Percentiles rank a stretch among this genome's conserved stretches.
phyloP scores from a whole-genome alignment of 2,888 invertebrate species.

The Laothoe populi region DNA sequence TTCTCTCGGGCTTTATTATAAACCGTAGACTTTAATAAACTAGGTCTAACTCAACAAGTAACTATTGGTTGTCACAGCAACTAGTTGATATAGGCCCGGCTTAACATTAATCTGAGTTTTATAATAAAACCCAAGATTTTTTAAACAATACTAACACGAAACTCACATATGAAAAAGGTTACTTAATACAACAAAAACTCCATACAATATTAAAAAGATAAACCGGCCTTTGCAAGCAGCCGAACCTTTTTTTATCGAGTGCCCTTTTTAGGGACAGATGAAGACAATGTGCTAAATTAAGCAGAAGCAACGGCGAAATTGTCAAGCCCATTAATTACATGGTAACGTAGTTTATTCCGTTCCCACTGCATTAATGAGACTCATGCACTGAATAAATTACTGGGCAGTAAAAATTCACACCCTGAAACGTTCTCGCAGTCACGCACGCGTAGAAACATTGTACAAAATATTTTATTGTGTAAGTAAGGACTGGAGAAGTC shows the following conservation, averaged over 20 bases:
- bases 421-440: neutral
- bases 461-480: neutral
- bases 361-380: conserved; percentile 67
- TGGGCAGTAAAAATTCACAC: conserved; percentile 29
- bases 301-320: conserved; percentile 50
- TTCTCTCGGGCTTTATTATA: too few relatives aligned
- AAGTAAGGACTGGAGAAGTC: neutral
- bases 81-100: too few relatives aligned
- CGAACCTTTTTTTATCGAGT: conserved; percentile 40
- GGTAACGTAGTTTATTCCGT: conserved; percentile 73
- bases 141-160: neutral
- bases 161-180: conserved; percentile 12
- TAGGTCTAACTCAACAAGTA: too few relatives aligned
- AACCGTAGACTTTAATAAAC: too few relatives aligned
- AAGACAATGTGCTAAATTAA: conserved; percentile 63
- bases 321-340: conserved; percentile 67
- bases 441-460: neutral
- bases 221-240: conserved; percentile 39
- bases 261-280: conserved; percentile 41
- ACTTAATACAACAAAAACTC: conserved; percentile 19
- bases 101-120: too few relatives aligned
- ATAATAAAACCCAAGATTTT: neutral
- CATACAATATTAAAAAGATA: conserved; percentile 35
- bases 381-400: conserved; percentile 73
- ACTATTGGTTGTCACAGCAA: too few relatives aligned